Evolutionary conservation across 2,888 invertebrate genomes (phyloP).

Genomic region (Rhagophthalmus giganteus): DNA sequence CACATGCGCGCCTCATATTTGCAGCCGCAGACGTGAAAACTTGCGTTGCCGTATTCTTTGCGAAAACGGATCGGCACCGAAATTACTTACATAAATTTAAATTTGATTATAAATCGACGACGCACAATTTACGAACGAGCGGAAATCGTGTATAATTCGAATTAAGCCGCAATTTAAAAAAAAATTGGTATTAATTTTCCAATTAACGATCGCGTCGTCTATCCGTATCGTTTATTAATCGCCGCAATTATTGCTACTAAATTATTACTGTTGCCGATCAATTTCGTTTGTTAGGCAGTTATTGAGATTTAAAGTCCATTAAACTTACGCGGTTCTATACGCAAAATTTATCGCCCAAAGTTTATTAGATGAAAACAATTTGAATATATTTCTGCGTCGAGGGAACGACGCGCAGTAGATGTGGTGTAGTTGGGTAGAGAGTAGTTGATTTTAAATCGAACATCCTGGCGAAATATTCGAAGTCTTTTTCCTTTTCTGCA

Average conservation of each 20-base stretch:
- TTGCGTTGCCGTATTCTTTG: background rate
- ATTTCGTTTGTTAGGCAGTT: slow-evolving; percentile 8
- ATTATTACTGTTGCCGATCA: slow-evolving; percentile 9
- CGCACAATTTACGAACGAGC: background rate
- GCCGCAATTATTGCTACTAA: slow-evolving; percentile 3
- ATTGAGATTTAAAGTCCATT: slow-evolving; percentile 16
- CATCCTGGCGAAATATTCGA: background rate
- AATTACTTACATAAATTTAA: too few relatives aligned
- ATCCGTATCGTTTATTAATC: background rate
- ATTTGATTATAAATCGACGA: background rate
- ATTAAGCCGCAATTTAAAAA: background rate
- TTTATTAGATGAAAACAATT: slow-evolving; percentile 18
- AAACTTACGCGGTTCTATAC: slow-evolving; percentile 7
- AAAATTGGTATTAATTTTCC: background rate
- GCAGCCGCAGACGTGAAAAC: too few relatives aligned
- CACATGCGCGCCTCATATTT: too few relatives aligned
- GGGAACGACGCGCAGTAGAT: too few relatives aligned
- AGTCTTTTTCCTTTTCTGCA: background rate
- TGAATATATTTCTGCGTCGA: too few relatives aligned
- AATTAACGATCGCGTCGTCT: background rate
- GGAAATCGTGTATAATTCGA: background rate
- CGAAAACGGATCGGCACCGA: too few relatives aligned
- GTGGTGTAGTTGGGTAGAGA: background rate
- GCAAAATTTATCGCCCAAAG: slow-evolving; percentile 8
- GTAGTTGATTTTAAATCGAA: background rate